A percentile compares a stretch with the other conserved stretches of the same genome.
phyloP scores from a whole-genome alignment of 2,113 vertebrate species.

The Alces alces region DNA sequence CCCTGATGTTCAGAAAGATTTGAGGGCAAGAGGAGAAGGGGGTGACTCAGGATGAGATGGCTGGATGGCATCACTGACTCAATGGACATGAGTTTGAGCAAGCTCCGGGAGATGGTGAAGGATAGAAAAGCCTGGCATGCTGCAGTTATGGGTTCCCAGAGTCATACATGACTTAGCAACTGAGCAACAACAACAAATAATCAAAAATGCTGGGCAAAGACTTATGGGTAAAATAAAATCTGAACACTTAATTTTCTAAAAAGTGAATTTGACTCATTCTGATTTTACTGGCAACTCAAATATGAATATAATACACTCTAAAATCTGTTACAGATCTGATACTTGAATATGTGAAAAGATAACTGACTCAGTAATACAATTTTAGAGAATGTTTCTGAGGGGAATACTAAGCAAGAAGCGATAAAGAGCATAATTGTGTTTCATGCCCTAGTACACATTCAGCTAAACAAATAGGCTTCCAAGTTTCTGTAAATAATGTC shows the following conservation, averaged over 20 bases:
- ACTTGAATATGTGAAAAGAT: neutral
- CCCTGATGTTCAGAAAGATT: neutral
- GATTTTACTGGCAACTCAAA: neutral
- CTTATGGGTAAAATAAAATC: neutral
- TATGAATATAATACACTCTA: neutral
- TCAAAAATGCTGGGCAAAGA: constrained; percentile 13
- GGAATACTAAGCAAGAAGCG: neutral
- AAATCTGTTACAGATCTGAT: neutral
- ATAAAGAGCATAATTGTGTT: neutral
- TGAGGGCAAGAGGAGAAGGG: neutral
- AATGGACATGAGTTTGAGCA: neutral
- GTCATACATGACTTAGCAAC: neutral
- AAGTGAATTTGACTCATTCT: constrained; percentile 25
- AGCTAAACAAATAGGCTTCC: neutral
- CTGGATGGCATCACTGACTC: neutral
- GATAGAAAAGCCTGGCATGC: neutral
- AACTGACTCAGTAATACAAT: neutral
- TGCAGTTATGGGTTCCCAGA: neutral
- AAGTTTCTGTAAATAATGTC: neutral
- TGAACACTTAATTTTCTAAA: neutral
- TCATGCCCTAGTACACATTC: neutral
- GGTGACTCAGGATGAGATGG: neutral
- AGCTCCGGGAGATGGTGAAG: neutral
- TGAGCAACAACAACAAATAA: neutral
- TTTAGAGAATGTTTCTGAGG: neutral